Base-by-base conservation (phyloP, 2,113 vertebrate genomes). In the Coryphaenoides rupestris region DNA sequence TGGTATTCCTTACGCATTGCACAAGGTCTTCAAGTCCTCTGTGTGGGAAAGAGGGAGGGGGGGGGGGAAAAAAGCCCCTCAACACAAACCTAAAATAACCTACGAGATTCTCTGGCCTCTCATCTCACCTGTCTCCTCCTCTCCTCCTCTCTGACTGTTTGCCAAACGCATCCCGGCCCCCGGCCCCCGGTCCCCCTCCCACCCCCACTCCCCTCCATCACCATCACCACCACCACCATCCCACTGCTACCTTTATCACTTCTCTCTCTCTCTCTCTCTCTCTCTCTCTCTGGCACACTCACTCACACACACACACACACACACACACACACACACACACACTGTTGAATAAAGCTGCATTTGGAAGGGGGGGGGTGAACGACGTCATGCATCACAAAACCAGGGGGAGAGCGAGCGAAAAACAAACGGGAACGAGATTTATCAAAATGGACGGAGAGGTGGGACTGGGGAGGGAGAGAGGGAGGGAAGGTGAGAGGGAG, bases 401-500 rank as follows among this genome's bases (percentile, higher is more conserved):
- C 47, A 73, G 72, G 76, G 71, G 72, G 75, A 71, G 69, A 24
- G 40, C 52, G 69, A n/a, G n/a, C n/a, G n/a, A n/a, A 76, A 70
- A 26, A 78, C 77, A 79, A 79, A 80, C 73, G 74, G 57, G 72
- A 16, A 63, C 65, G 65, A 74, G 79, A 78, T 82, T 75, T 66
- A 75, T 80, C 75, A 72, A 6, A 75, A 73, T 68, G 33, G 46
- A n/a, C 47, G 15, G 2, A 21, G 22, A 7, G 55, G n/a, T n/a
- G n/a, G n/a, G n/a, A n/a, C n/a, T n/a, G 58, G 55, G 70, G 66
- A 50, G 56, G 47, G 12, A 47, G 46, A 47, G 10, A 16, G 46
- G 10, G 46, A 47, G 46, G 10, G 46, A 16, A 6, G 6, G 24
- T 3, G 24, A 26, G 24, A 26, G 24, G 6, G 24, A 26, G 24